Evolutionary conservation across 2,888 invertebrate species (phyloP), one percentile per base, ranked within the genome.

Genomic region (Crematogaster levior): DNA sequence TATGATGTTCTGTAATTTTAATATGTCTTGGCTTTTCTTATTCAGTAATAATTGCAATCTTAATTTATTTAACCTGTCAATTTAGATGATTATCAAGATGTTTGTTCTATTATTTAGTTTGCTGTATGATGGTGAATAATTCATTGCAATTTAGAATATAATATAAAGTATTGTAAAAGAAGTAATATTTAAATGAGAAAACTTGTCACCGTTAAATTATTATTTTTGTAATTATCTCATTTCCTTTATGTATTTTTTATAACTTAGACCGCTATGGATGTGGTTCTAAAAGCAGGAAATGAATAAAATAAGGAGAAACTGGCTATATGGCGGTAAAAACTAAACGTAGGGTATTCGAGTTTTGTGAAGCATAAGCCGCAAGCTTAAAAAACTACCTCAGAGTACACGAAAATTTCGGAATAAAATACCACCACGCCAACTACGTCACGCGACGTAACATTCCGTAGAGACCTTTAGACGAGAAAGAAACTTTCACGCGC

Each of bases 361-460:
- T 86, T 88, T 83, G 81, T 84, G 82, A 79, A 63, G 70, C 80
- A 66, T 82, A 80, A 81, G 81, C 88, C 88, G 81, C 86, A 34
- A 86, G 87, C 84, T 84, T 84, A 82, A 81, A 88, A 87, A 84
- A 85, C 85, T 81, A 84, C 82, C 83, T 83, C 79, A 72, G 88
- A 83, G 87, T 82, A 80, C 82, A 77, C 82, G 84, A 83, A 89
- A 88, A 86, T 86, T 85, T 85, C 81, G 34, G 84, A 86, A 87
- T 89, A 86, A 86, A 89, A 90, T 89, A 88, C 84, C 85, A 68
- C 74, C 70, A 68, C 79, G 43, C 73, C 48, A 72, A 84, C 82
- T 84, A 84, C 88, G 88, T 87, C 91, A 89, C 86, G 89, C 90
- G 88, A 91, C 81, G 84, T 85, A 85, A 87, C 88, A 90, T 90